Evolutionary conservation across 2,113 vertebrate genomes (phyloP).

Genomic region (Oreotrochilus melanogaster): DNA sequence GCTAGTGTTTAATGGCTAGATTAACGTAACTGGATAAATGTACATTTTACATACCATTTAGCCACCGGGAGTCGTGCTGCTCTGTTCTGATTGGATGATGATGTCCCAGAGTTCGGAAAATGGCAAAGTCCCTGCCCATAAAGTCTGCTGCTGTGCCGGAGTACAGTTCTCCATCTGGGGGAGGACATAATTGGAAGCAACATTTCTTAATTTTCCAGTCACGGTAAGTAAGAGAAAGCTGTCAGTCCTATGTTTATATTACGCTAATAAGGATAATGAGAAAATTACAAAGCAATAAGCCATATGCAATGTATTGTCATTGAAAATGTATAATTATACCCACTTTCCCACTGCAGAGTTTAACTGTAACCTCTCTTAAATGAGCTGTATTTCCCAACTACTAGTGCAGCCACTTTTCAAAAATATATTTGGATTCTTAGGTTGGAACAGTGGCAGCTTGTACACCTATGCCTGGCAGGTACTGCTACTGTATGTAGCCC

Average conservation of each 20-base stretch:
- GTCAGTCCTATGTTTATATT: conserved; percentile 8
- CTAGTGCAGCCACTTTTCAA: not conserved
- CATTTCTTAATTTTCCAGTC: conserved; percentile 44
- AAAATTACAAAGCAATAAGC: conserved; percentile 11
- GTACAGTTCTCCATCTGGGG: conserved; percentile 93
- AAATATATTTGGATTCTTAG: not conserved
- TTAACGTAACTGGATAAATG: not conserved
- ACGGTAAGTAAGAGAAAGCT: conserved; percentile 38
- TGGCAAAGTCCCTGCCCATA: conserved; percentile 98
- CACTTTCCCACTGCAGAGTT: not conserved
- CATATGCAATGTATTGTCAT: not conserved
- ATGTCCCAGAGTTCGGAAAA: conserved; percentile 95
- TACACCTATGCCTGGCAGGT: not conserved
- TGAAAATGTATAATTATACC: not conserved
- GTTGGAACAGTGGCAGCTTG: not conserved
- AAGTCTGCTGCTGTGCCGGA: conserved; percentile 98
- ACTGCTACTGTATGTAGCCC: not conserved
- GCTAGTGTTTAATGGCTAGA: not conserved
- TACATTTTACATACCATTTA: conserved; percentile 88
- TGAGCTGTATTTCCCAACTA: not conserved
- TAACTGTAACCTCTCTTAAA: not conserved
- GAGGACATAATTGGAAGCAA: conserved; percentile 29
- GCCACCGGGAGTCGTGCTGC: conserved; percentile 97
- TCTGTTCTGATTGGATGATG: conserved; percentile 98
- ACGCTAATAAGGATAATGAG: not conserved